Conservation (phyloP, 2,888 invertebrate genomes). For the Drosophila demipolita region DNA sequence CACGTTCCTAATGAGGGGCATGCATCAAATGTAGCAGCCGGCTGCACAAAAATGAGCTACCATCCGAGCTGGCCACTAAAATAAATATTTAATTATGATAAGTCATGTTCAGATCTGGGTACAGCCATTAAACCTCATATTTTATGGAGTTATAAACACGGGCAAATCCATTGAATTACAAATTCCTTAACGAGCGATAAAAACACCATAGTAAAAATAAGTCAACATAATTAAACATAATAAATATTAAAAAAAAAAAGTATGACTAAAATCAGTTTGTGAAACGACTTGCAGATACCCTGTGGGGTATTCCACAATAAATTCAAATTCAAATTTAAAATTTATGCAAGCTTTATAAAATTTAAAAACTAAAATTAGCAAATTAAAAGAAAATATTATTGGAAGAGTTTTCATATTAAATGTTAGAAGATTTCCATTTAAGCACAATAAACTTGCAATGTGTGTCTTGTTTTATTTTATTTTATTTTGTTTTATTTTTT, state of each 20-base stretch:
- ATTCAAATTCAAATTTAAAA: too few relatives aligned
- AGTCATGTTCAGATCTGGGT: slow-evolving; percentile 44
- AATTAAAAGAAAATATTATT: neutral
- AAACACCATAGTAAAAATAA: slow-evolving; percentile 9
- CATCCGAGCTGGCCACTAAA: slow-evolving; percentile 46
- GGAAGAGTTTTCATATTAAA: neutral
- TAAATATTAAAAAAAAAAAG: neutral
- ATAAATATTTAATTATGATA: slow-evolving; percentile 74
- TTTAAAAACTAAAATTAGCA: too few relatives aligned
- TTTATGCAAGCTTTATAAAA: too few relatives aligned
- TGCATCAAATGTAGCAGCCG: slow-evolving; percentile 69
- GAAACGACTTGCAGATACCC: neutral
- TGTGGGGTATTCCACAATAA: neutral
- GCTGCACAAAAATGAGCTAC: slow-evolving; percentile 48
- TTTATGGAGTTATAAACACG: slow-evolving; percentile 2
- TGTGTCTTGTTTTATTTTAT: neutral
- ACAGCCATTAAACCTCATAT: slow-evolving; percentile 24
- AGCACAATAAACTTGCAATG: slow-evolving; percentile 4
- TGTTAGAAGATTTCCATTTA: neutral
- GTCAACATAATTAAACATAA: slow-evolving; percentile 3
- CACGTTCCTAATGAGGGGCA: slow-evolving; percentile 63
- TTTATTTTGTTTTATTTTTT: neutral
- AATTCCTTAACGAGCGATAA: slow-evolving; percentile 11
- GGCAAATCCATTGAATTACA: neutral
- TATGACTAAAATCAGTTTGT: neutral